A percentile compares a stretch with the other conserved stretches of the same genome.
phyloP scores from a whole-genome alignment of 37 sponge, comb jelly and placozoan species.

The Oopsacas minuta region DNA sequence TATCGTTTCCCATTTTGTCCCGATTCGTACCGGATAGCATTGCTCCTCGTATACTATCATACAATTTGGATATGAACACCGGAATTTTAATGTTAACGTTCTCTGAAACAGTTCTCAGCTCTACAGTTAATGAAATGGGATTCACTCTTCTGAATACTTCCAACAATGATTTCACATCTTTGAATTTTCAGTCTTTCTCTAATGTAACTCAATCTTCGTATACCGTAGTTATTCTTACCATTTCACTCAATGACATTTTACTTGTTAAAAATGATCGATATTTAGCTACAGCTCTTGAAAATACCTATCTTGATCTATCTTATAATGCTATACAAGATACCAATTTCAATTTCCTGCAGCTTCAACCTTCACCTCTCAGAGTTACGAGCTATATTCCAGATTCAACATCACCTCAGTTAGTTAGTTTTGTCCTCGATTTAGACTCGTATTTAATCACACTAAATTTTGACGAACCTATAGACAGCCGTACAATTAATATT shows the following conservation, averaged over 20 bases:
- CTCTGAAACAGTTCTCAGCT: conserved; percentile 69
- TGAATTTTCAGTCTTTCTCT: neutral
- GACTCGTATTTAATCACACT: conserved; percentile 39
- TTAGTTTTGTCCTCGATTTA: conserved; percentile 49
- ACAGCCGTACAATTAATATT: conserved; percentile 39
- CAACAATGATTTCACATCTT: neutral
- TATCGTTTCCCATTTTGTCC: neutral
- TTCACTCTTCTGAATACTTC: conserved; percentile 46
- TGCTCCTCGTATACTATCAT: conserved; percentile 22
- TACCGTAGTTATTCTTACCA: neutral
- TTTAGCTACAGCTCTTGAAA: neutral
- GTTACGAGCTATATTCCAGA: conserved; percentile 41
- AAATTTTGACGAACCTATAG: conserved; percentile 68
- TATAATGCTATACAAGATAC: neutral
- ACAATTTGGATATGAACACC: conserved; percentile 66
- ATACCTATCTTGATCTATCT: neutral
- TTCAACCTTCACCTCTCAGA: neutral
- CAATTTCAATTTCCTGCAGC: neutral
- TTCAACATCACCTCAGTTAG: conserved; percentile 40
- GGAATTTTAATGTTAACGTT: conserved; percentile 58
- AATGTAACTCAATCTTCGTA: neutral
- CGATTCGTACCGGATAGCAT: neutral
- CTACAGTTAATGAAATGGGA: conserved; percentile 29
- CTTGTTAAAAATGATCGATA: neutral
- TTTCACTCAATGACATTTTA: neutral